Evolutionary conservation across 2,797 vertebrate species (phyloP), one percentile per base, ranked within the genome.

Genomic region (Halcyon leucocephala): DNA sequence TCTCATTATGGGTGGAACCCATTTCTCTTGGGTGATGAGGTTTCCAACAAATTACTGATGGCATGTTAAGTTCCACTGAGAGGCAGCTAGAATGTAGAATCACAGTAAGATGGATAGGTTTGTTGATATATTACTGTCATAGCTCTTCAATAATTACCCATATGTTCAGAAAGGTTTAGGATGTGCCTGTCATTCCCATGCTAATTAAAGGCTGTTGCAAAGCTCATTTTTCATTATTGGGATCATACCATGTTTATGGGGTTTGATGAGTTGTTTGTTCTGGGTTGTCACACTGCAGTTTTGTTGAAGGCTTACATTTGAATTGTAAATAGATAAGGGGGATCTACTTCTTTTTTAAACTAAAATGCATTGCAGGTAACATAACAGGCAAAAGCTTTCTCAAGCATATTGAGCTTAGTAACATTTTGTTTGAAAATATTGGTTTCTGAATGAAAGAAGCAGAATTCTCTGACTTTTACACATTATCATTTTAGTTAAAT

Each of bases 261-360:
- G 71, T 71, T 95, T 97, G 91, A 96, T 97, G 82, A 96, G 82
- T 90, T 98, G 89, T 97, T 97, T 98, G 89, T 97, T 97, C 92
- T 94, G 72, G 64, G 95, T 57, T 96, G 82, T 95, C 96, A 58
- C 44, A 81, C 81, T 91, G 60, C 35, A 92, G 22, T 88, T 95
- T 95, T 89, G 33, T 57, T 90, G 61, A 97, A 93, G 44, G 80
- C 94, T 70, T 9, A 46, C 21, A 95, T 97, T 86, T 96, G 65
- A 97, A 96, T 97, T 98, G 79, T 76, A 95, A 96, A 94, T 96
- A 7, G 6, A 54, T 96, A 89, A 70, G 25, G 37, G 52, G n/a
- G 41, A 35, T 66, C 35, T 48, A 67, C 41, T 19, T 72, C 60
- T 64, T 57, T 35, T 77, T 83, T 81, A 58, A 86, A 6, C 4